Evolutionary conservation across 2,113 vertebrate species (phyloP).

Genomic region (Reinhardtius hippoglossoides): DNA sequence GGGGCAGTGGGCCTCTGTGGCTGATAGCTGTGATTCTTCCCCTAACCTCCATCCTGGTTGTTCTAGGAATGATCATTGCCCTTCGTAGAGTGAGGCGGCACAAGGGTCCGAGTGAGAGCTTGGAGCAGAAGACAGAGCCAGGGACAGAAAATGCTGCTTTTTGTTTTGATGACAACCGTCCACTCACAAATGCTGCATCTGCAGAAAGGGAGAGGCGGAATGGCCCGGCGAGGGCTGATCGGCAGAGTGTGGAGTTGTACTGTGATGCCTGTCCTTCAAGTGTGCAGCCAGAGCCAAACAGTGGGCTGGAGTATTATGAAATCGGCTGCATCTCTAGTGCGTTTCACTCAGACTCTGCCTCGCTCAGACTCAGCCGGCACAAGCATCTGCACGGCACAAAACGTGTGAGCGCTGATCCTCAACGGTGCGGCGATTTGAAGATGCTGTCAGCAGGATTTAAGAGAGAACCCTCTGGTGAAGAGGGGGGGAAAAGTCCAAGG

Average conservation of each 20-base stretch:
- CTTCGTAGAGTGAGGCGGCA: constrained; percentile 44
- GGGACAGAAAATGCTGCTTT: constrained; percentile 70
- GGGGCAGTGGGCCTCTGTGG: constrained; percentile 60
- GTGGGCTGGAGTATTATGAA: constrained; percentile 78
- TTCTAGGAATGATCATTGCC: constrained; percentile 41
- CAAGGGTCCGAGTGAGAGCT: constrained; percentile 12
- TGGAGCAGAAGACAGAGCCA: constrained; percentile 36
- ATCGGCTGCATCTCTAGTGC: constrained; percentile 70
- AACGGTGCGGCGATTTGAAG: constrained; percentile 39
- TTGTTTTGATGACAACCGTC: constrained; percentile 44
- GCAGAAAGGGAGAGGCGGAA: constrained; percentile 30
- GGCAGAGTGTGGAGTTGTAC: constrained; percentile 37
- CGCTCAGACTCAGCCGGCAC: constrained; percentile 46
- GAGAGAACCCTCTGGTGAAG: constrained; percentile 12
- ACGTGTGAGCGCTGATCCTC: constrained; percentile 13
- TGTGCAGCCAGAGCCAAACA: constrained; percentile 29
- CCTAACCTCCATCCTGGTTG: constrained; percentile 46
- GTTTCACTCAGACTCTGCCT: constrained; percentile 55
- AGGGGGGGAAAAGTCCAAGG: constrained; percentile 1
- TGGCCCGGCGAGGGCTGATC: constrained; percentile 41
- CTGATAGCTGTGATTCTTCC: constrained; percentile 71
- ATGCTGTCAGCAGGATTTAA: constrained; percentile 29
- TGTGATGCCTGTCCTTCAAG: constrained; percentile 24
- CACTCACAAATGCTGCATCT: neutral
- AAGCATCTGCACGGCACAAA: constrained; percentile 29